Percentiles rank a stretch among this genome's conserved stretches.
Conservation (phyloP, 2,797 vertebrate species). For the Garrulus glandarius region DNA sequence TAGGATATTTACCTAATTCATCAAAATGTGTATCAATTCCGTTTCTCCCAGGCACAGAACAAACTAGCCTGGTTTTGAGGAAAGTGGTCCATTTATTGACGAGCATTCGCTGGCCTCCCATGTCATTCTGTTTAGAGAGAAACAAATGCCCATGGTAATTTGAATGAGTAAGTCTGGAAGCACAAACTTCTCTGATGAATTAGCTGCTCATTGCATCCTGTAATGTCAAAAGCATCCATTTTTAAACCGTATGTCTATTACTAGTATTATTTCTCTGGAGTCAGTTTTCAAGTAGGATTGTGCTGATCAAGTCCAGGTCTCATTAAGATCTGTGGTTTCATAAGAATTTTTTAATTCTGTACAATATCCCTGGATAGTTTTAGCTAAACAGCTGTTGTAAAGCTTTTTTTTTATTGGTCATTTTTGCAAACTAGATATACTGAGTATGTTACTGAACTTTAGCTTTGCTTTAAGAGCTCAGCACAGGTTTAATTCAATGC, state of each 20-base stretch:
- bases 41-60: slow-evolving; percentile 89
- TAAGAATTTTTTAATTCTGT: slow-evolving; percentile 17
- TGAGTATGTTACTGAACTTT: neutral
- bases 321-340: neutral
- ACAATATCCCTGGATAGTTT: neutral
- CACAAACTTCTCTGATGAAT: neutral
- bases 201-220: neutral
- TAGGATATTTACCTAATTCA: slow-evolving; percentile 83
- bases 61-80: slow-evolving; percentile 90
- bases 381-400: neutral
- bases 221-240: neutral
- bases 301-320: slow-evolving; percentile 1
- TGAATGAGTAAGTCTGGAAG: slow-evolving; percentile 15
- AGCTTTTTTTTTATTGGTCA: neutral
- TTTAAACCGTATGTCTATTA: neutral
- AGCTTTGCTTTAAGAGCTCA: neutral
- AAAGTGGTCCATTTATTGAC: slow-evolving; percentile 97
- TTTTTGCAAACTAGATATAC: neutral
- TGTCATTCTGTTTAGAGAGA: slow-evolving; percentile 84
- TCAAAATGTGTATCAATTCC: slow-evolving; percentile 96
- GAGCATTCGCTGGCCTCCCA: slow-evolving; percentile 91
- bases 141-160: neutral
- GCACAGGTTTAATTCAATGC: neutral
- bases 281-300: slow-evolving; percentile 1
- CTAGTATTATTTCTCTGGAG: neutral